A percentile compares a stretch with the other conserved stretches of the same genome.
Conservation (phyloP, 2,888 invertebrate genomes). For the Oscheius sp. region DNA sequence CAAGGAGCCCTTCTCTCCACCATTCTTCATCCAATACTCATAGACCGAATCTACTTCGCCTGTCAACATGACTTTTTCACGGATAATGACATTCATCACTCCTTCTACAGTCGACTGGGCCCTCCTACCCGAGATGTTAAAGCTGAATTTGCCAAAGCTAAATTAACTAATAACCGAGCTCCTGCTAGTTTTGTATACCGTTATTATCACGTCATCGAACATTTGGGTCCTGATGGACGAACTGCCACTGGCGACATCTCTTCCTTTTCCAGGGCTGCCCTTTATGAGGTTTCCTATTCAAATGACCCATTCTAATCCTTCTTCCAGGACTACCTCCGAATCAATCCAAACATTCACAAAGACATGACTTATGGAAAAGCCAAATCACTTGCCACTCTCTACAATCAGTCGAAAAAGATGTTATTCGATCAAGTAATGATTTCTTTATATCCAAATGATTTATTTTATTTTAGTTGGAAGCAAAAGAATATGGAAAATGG, state of each 20-base stretch:
- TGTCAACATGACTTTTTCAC: neutral
- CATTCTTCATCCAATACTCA: constrained; percentile 37
- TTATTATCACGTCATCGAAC: too few relatives aligned
- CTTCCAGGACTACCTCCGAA: constrained; percentile 20
- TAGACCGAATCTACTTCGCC: constrained; percentile 37
- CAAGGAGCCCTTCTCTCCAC: constrained; percentile 52
- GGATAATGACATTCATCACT: neutral
- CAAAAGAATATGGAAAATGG: constrained; percentile 45
- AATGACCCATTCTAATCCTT: too few relatives aligned
- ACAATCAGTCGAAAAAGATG: constrained; percentile 40
- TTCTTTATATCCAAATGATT: neutral
- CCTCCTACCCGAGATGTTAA: neutral
- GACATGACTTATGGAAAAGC: constrained; percentile 31
- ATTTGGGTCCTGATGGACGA: too few relatives aligned
- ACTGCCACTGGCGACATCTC: too few relatives aligned
- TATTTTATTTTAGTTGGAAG: constrained; percentile 34
- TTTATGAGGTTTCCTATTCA: too few relatives aligned
- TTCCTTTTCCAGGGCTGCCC: too few relatives aligned
- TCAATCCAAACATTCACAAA: neutral
- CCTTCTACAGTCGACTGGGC: constrained; percentile 15
- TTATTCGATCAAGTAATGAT: constrained; percentile 41
- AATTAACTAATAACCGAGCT: neutral
- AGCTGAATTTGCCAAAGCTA: constrained; percentile 8
- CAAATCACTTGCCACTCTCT: constrained; percentile 34
- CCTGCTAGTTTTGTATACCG: too few relatives aligned